Evolutionary conservation across 2,888 invertebrate species (phyloP).

Genomic region (Synergus itoensis): DNA sequence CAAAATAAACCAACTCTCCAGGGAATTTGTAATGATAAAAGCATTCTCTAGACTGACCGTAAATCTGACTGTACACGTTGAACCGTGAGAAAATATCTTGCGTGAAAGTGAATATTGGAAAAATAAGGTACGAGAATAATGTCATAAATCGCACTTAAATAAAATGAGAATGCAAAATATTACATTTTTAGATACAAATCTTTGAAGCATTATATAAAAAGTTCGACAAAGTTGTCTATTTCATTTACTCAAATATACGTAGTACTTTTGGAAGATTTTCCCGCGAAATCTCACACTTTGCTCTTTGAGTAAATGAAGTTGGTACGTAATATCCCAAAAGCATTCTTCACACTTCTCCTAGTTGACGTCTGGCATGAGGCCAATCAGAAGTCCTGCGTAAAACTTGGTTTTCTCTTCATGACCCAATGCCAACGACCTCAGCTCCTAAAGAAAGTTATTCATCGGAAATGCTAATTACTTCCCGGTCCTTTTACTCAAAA

Average conservation of each 20-base stretch:
- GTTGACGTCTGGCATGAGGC: conserved; percentile 26
- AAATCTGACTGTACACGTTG: conserved; percentile 23
- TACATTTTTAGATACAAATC: background rate
- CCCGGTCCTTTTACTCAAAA: background rate
- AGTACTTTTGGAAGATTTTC: background rate
- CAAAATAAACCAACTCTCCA: background rate
- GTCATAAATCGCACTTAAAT: background rate
- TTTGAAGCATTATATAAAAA: no score
- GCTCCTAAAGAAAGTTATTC: conserved; percentile 23
- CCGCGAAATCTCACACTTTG: conserved; percentile 25
- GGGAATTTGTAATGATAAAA: conserved; percentile 24
- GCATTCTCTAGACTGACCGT: conserved; percentile 1
- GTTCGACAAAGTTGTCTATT: no score
- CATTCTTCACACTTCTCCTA: conserved; percentile 36
- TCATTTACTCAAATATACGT: background rate
- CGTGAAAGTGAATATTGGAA: conserved; percentile 15
- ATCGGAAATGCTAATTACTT: conserved; percentile 17
- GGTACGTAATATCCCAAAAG: conserved; percentile 26
- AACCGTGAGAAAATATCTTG: conserved; percentile 5
- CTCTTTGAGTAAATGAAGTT: conserved; percentile 17
- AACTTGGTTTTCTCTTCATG: conserved; percentile 6
- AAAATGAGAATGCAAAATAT: background rate
- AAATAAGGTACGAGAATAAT: conserved; percentile 7
- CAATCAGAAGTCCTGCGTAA: conserved; percentile 20
- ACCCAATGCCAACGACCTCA: background rate